Evolutionary conservation across 2,797 vertebrate species (phyloP), one percentile per base, ranked within the genome.

Genomic region (Rhodeus uyekii): DNA sequence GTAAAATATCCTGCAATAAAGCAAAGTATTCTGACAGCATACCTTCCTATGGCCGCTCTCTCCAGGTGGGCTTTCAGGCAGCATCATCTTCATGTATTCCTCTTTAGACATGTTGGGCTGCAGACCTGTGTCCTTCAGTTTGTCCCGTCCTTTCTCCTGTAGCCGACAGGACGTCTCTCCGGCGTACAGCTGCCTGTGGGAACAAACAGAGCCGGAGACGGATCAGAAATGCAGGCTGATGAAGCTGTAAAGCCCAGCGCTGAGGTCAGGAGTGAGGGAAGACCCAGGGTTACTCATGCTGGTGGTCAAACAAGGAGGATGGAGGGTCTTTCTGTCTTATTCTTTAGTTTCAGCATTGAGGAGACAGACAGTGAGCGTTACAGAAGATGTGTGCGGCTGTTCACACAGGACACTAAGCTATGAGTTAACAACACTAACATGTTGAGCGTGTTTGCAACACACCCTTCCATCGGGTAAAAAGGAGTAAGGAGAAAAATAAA

Each of bases 51-150:
- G 94, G 68, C 95, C 90, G 69, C 96, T 95, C 53, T 96, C 96
- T 83, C 92, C 92, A 5, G 94, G 90, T 29, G 96, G 94, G 89
- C 92, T 97, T 87, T 95, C 94, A 1, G 95, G 94, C 86, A 96
- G 88, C 95, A 97, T 96, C 94, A 97, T 60, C 89, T 97, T 98
- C 87, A 96, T 89, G 87, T 97, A 96, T 81, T 97, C 96, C 87
- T 97, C 96, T 91, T 98, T 98, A 24, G 96, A 96, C 84, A 97
- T 92, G 44, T 94, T 92, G 80, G 95, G 95, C 29, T 95, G 95
- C 8, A 93, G 90, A 89, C 96, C 94, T 46, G 92, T 90, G 13
- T 93, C 95, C 71, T 91, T 93, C 63, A 34, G 71, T 27, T 64
- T 78, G 46, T 83, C 68, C 38, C 27, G 72, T 39, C 92, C 91